phyloP scores from a whole-genome alignment of 2,797 vertebrate species.

The Momotus momota region DNA sequence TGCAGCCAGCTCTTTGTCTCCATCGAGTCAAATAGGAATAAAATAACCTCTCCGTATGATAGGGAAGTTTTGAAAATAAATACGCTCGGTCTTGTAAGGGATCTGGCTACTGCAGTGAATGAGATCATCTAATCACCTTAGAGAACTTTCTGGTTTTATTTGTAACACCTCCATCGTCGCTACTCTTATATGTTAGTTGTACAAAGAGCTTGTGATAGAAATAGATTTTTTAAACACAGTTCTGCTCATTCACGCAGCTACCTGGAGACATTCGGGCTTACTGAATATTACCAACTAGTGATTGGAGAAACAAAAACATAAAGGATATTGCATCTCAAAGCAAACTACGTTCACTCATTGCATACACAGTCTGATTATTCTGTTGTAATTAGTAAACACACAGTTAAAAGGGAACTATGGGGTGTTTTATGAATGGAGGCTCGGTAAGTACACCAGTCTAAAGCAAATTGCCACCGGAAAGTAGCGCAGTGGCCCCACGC shows the following conservation, averaged over 20 bases:
- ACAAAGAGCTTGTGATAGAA: background rate
- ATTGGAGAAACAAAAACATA: background rate
- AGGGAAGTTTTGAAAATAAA: background rate
- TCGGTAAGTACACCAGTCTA: background rate
- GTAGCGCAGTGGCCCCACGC: background rate
- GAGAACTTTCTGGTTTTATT: background rate
- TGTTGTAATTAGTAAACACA: background rate
- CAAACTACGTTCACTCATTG: accelerated
- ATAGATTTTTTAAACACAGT: background rate
- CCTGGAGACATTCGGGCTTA: background rate
- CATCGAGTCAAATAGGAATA: background rate
- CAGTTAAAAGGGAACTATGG: background rate
- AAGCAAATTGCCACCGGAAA: background rate
- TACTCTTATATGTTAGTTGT: background rate
- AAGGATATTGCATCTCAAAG: background rate
- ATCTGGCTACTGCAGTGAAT: background rate
- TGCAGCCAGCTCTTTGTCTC: background rate
- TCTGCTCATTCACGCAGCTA: background rate
- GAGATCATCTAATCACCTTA: background rate
- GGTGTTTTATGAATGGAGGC: background rate
- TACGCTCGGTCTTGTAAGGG: background rate
- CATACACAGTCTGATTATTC: background rate
- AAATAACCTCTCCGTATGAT: background rate
- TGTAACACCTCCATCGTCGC: background rate
- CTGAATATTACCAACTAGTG: background rate